Conservation (phyloP, 2,888 invertebrate genomes). For the Rotaria socialis region DNA sequence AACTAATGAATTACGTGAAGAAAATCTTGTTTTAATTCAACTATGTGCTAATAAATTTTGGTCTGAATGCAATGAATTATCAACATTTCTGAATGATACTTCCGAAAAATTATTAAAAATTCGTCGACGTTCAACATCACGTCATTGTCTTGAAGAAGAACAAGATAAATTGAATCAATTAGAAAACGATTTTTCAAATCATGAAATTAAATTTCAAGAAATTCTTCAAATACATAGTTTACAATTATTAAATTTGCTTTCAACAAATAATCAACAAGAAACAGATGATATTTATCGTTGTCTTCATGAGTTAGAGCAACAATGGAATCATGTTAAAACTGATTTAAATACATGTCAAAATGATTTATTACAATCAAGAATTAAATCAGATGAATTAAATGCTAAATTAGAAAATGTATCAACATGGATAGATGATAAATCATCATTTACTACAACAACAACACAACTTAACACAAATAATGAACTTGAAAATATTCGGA, state of each 20-base stretch:
- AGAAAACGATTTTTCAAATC: neutral
- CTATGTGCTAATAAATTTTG: neutral
- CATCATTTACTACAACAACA: neutral
- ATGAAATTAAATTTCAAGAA: neutral
- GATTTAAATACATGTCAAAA: neutral
- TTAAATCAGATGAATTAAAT: neutral
- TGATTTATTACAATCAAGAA: neutral
- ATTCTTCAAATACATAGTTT: neutral
- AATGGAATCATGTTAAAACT: neutral
- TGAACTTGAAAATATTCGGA: neutral
- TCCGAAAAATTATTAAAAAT: neutral
- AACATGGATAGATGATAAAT: neutral
- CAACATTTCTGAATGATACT: neutral
- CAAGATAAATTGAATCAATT: neutral
- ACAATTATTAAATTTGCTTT: neutral
- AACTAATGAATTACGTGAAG: neutral
- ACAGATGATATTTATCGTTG: neutral
- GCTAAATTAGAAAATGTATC: slow-evolving; percentile 28
- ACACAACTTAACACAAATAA: neutral
- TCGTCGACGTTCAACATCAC: neutral
- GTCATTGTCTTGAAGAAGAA: neutral
- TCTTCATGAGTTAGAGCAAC: neutral
- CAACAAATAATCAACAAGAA: neutral
- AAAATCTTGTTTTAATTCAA: slow-evolving; percentile 3
- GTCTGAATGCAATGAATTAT: neutral